Evolutionary conservation across 2,888 invertebrate genomes (phyloP).

Genomic region (Incurvaria masculella): DNA sequence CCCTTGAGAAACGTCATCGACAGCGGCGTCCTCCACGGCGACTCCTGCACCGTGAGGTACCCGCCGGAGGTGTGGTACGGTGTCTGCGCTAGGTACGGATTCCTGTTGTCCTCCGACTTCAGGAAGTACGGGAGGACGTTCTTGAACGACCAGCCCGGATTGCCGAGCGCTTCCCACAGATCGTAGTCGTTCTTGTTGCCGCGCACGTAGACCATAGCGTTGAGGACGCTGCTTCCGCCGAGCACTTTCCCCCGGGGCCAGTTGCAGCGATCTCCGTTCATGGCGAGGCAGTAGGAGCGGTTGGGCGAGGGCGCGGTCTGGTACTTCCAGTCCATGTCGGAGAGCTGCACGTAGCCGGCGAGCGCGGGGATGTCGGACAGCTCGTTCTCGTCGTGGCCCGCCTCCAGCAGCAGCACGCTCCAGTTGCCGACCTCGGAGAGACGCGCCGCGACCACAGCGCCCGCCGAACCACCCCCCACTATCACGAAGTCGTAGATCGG

Average conservation of each 20-base stretch:
- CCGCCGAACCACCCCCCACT: conserved; percentile 86
- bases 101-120: conserved; percentile 85
- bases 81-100: conserved; percentile 73
- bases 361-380: conserved; percentile 84
- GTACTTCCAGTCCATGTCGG: conserved; percentile 90
- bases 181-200: conserved; percentile 87
- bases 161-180: conserved; percentile 79
- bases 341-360: conserved; percentile 80
- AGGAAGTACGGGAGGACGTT: conserved; percentile 80
- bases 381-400: conserved; percentile 86
- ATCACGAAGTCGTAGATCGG: conserved; percentile 84
- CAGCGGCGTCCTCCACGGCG: conserved; percentile 79
- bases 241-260: conserved; percentile 92
- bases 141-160: conserved; percentile 83
- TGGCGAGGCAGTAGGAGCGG: conserved; percentile 80
- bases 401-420: conserved; percentile 81
- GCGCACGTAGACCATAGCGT: conserved; percentile 90
- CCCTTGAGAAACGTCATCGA: conserved; percentile 81
- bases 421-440: conserved; percentile 78
- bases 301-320: conserved; percentile 77
- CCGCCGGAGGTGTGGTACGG: conserved; percentile 77
- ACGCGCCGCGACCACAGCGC: conserved; percentile 82
- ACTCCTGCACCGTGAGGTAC: conserved; percentile 79
- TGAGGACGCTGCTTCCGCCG: conserved; percentile 84
- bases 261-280: conserved; percentile 84